phyloP scores from a whole-genome alignment of 37 sponge, comb jelly and placozoan genomes.

The Hexactinellida sp. region DNA sequence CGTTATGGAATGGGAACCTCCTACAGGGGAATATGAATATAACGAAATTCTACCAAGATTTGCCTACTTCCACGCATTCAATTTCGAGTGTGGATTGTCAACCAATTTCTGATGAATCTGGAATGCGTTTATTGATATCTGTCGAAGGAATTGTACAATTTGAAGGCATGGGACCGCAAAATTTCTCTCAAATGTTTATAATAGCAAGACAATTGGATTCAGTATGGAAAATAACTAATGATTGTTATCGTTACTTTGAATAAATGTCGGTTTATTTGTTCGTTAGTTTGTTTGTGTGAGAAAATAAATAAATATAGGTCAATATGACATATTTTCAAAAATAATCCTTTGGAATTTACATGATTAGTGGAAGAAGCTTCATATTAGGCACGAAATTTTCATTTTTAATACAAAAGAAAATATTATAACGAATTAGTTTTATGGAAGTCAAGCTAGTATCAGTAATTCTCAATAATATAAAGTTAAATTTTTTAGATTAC shows the following conservation, averaged over 20 bases:
- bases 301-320: no score
- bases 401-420: no score
- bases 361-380: no score
- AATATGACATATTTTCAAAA: no score
- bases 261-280: neutral
- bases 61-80: neutral
- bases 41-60: neutral
- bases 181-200: slow-evolving; percentile 7
- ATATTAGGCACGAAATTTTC: no score
- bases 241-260: neutral
- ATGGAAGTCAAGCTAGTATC: no score
- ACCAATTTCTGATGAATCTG: neutral
- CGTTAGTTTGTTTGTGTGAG: neutral
- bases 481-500: no score
- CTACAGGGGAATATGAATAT: slow-evolving; percentile 12
- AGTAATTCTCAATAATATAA: no score
- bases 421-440: no score
- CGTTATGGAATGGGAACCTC: neutral
- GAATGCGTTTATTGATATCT: neutral
- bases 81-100: slow-evolving; percentile 2
- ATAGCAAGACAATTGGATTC: neutral
- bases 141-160: slow-evolving; percentile 6
- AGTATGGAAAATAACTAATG: slow-evolving; percentile 11
- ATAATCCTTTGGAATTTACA: no score
- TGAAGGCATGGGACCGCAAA: slow-evolving; percentile 8